These are phyloP conservation scores for Luidia sarsii DNA, from an alignment of 53 echinoderm and acorn worm genomes.

Conservation along the genomic window DNA sequence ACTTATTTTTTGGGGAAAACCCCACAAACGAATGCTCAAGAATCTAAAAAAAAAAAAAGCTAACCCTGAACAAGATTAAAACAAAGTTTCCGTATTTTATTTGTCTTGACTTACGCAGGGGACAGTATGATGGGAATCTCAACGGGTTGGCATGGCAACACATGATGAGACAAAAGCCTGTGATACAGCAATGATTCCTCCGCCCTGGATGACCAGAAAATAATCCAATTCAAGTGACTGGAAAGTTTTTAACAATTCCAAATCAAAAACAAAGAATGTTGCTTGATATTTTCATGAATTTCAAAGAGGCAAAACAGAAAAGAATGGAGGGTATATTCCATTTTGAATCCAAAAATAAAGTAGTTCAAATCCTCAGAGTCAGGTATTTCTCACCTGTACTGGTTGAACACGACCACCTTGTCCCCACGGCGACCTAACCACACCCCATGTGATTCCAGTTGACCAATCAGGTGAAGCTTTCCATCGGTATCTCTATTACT, in stretches of 20 bases:
- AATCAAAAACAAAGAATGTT: neutral
- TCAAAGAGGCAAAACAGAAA: neutral
- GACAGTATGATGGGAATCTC: conserved; percentile 72
- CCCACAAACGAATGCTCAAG: too few species aligned
- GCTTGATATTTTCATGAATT: neutral
- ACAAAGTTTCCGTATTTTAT: too few species aligned
- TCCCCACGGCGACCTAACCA: conserved; percentile 69
- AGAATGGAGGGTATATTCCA: neutral
- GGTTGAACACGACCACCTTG: conserved; percentile 74
- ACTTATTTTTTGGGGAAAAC: too few species aligned
- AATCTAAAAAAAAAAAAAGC: too few species aligned
- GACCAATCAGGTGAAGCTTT: conserved; percentile 58
- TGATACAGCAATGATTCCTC: conserved; percentile 81
- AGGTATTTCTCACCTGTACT: conserved; percentile 53
- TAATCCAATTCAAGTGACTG: neutral
- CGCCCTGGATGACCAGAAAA: conserved; percentile 41
- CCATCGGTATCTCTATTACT: conserved; percentile 6
- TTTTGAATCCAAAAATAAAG: neutral
- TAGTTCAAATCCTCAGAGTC: neutral
- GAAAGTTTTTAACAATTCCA: neutral
- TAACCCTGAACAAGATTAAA: too few species aligned
- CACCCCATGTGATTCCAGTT: conserved; percentile 67
- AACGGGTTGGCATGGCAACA: conserved; percentile 57
- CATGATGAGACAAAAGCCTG: conserved; percentile 71
- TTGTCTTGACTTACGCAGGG: conserved; percentile 58